phyloP scores from a whole-genome alignment of 2,797 vertebrate species.

The Sebastes minor region DNA sequence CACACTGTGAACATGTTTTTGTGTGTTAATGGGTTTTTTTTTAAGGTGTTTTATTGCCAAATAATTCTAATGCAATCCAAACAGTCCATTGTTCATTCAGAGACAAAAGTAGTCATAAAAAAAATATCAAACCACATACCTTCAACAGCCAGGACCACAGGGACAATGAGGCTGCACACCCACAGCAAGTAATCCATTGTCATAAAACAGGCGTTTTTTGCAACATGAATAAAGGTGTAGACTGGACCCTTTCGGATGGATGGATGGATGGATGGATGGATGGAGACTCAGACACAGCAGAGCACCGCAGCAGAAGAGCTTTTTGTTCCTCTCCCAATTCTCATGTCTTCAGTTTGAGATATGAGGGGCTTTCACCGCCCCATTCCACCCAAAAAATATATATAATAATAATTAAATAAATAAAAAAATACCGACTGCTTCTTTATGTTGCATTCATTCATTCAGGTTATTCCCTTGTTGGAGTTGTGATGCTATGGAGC shows the following conservation, averaged over 20 bases:
- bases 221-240: slow-evolving; percentile 81
- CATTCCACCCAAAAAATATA: slow-evolving; percentile 4
- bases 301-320: slow-evolving; percentile 50
- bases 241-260: slow-evolving; percentile 64
- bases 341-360: slow-evolving; percentile 54
- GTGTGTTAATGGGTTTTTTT: background rate
- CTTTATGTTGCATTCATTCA: slow-evolving; percentile 24
- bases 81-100: slow-evolving; percentile 52
- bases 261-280: slow-evolving; percentile 58
- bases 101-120: slow-evolving; percentile 31
- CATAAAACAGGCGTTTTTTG: slow-evolving; percentile 77
- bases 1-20: background rate
- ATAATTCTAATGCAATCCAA: background rate
- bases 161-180: slow-evolving; percentile 83
- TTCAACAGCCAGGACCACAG: slow-evolving; percentile 83
- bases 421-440: background rate
- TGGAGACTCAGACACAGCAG: slow-evolving; percentile 52
- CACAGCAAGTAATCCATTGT: slow-evolving; percentile 88
- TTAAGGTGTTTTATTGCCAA: background rate
- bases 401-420: background rate
- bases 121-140: slow-evolving; percentile 65
- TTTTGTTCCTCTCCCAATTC: slow-evolving; percentile 46
- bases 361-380: slow-evolving; percentile 35
- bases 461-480: slow-evolving; percentile 36
- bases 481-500: slow-evolving; percentile 25